A percentile compares a stretch with the other conserved stretches of the same genome.
These are phyloP conservation scores for Girardinus metallicus DNA, from an alignment of 2,797 vertebrate species.

Conservation along the genomic window DNA sequence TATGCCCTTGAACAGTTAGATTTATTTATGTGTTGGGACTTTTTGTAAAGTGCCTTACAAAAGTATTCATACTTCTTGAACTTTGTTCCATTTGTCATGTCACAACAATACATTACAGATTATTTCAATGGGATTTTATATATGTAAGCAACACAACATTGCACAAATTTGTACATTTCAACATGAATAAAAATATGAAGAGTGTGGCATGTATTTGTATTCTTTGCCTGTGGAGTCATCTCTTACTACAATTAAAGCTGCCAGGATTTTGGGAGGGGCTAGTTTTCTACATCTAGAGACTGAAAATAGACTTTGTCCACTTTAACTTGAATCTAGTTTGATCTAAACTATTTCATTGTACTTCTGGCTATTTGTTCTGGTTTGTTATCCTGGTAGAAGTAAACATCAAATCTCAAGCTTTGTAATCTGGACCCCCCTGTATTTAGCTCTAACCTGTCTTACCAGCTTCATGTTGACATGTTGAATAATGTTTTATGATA, in stretches of 20 bases:
- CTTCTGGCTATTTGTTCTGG: background rate
- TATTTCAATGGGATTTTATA: background rate
- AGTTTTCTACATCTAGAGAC: background rate
- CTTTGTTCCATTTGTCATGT: background rate
- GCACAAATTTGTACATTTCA: background rate
- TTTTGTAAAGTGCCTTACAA: background rate
- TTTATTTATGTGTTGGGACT: slow-evolving; percentile 35
- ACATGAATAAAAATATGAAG: background rate
- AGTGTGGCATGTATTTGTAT: background rate
- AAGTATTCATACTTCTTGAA: background rate
- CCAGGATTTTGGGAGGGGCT: background rate
- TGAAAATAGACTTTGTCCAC: background rate
- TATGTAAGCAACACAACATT: background rate
- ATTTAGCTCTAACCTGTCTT: background rate
- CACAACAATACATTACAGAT: background rate
- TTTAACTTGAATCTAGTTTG: background rate
- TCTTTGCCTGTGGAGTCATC: background rate
- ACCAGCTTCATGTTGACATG: background rate
- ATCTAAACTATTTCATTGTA: background rate
- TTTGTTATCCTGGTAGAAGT: background rate
- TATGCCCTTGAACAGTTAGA: slow-evolving; percentile 13
- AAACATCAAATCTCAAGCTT: background rate
- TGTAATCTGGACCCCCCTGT: background rate
- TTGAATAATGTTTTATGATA: background rate
- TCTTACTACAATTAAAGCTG: background rate